Evolutionary conservation across 2,888 invertebrate genomes (phyloP).

Genomic region (Troilus luridus): DNA sequence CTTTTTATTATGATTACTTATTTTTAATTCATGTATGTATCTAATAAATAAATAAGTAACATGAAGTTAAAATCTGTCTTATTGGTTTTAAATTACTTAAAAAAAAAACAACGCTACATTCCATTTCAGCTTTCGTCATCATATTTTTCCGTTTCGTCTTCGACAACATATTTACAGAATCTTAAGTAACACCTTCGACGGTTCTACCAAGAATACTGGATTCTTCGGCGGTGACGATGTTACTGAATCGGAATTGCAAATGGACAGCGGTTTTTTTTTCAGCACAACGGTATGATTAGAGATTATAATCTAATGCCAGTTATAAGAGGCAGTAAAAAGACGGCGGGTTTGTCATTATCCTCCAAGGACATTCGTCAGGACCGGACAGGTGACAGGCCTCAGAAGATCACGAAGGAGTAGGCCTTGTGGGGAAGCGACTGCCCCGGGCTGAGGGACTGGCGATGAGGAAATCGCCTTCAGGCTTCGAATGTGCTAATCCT

Average conservation of each 20-base stretch:
- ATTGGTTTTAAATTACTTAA: too few relatives aligned
- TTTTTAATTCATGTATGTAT: too few relatives aligned
- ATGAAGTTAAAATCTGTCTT: too few relatives aligned
- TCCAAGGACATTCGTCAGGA: slow-evolving; percentile 38
- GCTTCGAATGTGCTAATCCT: background rate
- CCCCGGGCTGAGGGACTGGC: background rate
- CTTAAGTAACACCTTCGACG: background rate
- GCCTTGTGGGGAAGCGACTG: background rate
- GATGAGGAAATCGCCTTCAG: background rate
- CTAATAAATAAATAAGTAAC: too few relatives aligned
- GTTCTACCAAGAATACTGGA: background rate
- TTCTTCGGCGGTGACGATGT: background rate
- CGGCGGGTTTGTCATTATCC: slow-evolving; percentile 10
- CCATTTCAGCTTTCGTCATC: background rate
- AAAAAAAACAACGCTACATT: background rate
- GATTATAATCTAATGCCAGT: slow-evolving; percentile 21
- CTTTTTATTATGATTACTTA: too few relatives aligned
- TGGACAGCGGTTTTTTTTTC: background rate
- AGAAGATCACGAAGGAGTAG: slow-evolving; percentile 21
- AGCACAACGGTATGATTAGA: background rate
- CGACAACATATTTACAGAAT: background rate
- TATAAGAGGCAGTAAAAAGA: slow-evolving; percentile 33
- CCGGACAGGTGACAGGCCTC: slow-evolving; percentile 13
- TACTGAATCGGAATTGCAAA: slow-evolving; percentile 27
- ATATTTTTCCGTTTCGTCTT: background rate